Percentiles rank a stretch among this genome's conserved stretches.
phyloP scores from a whole-genome alignment of 1,140 invertebrate genomes.

The Plodia interpunctella region DNA sequence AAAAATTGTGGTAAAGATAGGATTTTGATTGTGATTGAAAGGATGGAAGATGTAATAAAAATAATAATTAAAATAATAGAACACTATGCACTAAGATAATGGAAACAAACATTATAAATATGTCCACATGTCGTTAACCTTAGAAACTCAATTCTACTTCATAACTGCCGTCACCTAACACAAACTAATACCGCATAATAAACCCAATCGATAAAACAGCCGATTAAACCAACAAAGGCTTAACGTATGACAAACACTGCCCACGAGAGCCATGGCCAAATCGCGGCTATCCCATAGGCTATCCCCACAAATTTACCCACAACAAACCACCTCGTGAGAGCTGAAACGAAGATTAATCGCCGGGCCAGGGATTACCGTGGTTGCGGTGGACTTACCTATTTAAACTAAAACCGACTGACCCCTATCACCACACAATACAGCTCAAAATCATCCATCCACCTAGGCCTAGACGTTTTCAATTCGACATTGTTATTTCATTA shows the following conservation, averaged over 20 bases:
- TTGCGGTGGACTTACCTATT: constrained; percentile 37
- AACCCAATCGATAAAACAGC: constrained; percentile 33
- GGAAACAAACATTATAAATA: no score
- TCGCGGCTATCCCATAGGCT: constrained; percentile 46
- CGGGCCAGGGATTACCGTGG: constrained; percentile 56
- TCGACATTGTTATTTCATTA: constrained; percentile 37
- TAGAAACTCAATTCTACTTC: background rate
- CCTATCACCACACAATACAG: constrained; percentile 17
- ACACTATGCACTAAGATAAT: no score
- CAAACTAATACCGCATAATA: constrained; percentile 36
- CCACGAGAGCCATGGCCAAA: constrained; percentile 48
- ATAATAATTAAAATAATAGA: no score
- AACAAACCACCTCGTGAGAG: constrained; percentile 55
- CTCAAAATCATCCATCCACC: constrained; percentile 15
- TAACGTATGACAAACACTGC: constrained; percentile 46
- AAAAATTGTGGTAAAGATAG: no score
- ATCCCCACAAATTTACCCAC: constrained; percentile 59
- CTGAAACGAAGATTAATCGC: constrained; percentile 68
- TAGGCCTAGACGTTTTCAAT: constrained; percentile 33
- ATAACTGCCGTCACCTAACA: background rate
- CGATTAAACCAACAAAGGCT: constrained; percentile 41
- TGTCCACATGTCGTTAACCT: no score
- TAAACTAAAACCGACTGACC: constrained; percentile 21
- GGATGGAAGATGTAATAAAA: no score
- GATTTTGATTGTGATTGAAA: no score